Conservation (phyloP, 2,797 vertebrate genomes). For the Eurystomus glaucurus region DNA sequence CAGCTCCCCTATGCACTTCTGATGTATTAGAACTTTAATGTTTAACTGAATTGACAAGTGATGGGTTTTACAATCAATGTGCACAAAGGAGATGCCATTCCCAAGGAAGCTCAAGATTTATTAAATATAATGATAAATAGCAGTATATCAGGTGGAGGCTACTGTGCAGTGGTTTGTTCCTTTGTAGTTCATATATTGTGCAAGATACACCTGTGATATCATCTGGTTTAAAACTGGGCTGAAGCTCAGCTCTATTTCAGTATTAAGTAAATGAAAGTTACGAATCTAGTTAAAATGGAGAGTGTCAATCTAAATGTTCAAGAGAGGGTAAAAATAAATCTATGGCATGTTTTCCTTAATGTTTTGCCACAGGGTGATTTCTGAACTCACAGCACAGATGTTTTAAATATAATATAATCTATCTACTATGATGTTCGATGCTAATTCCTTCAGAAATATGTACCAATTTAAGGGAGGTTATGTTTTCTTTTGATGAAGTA, state of each 20-base stretch:
- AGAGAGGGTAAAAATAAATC: slow-evolving; percentile 64
- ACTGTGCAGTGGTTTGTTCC: background rate
- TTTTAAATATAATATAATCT: slow-evolving; percentile 72
- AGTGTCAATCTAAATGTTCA: slow-evolving; percentile 49
- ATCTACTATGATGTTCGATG: background rate
- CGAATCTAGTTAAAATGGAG: slow-evolving; percentile 38
- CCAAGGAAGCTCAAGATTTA: slow-evolving; percentile 47
- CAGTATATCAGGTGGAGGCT: background rate
- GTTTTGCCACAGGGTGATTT: slow-evolving; percentile 68
- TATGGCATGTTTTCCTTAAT: slow-evolving; percentile 63
- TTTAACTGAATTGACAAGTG: slow-evolving; percentile 67
- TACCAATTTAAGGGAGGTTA: slow-evolving; percentile 44
- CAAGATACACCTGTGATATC: background rate
- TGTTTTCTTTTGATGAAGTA: slow-evolving; percentile 58
- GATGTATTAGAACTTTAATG: slow-evolving; percentile 65
- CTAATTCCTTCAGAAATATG: slow-evolving; percentile 57
- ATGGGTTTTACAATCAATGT: slow-evolving; percentile 63
- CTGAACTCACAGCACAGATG: slow-evolving; percentile 66
- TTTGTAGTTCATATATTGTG: background rate
- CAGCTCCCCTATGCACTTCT: slow-evolving; percentile 70
- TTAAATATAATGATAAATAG: slow-evolving; percentile 49
- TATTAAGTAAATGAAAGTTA: slow-evolving; percentile 59
- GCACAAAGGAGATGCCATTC: slow-evolving; percentile 36
- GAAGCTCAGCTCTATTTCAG: background rate
- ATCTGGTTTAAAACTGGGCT: slow-evolving; percentile 3